phyloP scores from a whole-genome alignment of 2,797 vertebrate species.

The Myotis findleyi region DNA sequence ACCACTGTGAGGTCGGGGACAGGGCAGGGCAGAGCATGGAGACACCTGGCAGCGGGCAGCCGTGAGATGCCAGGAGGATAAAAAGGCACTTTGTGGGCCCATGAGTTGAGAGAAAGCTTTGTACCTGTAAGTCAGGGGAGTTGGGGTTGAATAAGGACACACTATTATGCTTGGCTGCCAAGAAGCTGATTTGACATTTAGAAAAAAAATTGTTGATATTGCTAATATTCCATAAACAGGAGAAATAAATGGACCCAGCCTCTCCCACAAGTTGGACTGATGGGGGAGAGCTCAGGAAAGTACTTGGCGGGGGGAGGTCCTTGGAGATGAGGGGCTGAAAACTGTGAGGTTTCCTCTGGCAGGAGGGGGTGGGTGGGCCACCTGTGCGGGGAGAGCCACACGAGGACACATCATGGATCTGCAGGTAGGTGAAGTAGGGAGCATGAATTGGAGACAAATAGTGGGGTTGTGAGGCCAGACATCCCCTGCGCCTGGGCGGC shows the following conservation, averaged over 20 bases:
- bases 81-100: neutral
- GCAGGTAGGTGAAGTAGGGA: neutral
- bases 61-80: neutral
- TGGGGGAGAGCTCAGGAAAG: neutral
- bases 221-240: conserved; percentile 8
- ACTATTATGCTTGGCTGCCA: conserved; percentile 25
- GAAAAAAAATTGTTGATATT: conserved; percentile 28
- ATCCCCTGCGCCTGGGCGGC: neutral
- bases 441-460: neutral
- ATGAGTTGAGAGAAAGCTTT: neutral
- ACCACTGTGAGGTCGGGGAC: neutral
- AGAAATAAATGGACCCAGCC: neutral
- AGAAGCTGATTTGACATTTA: conserved; percentile 60
- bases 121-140: neutral
- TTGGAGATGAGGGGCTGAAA: neutral
- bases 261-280: neutral
- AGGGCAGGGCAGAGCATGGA: neutral
- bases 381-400: rapidly evolving
- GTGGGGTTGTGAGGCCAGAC: neutral
- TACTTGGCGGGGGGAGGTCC: rapidly evolving
- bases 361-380: rapidly evolving
- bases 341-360: neutral
- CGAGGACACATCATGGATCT: neutral
- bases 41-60: neutral
- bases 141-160: conserved; percentile 30